Conservation (phyloP, 2,888 invertebrate genomes). For the Lepidonotus clava region DNA sequence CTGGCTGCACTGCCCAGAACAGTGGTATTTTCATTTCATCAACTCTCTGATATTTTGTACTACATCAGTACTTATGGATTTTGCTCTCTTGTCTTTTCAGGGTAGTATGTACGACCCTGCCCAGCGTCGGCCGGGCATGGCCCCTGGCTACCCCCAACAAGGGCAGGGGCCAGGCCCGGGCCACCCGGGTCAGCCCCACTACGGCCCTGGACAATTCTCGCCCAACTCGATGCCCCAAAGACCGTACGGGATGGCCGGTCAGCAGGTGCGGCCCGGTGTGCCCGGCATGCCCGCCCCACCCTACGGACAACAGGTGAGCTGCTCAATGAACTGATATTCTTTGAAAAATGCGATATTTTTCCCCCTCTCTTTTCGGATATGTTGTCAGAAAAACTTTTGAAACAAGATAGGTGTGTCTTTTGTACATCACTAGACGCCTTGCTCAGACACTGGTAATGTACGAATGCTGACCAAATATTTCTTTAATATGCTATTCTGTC, state of each 20-base stretch:
- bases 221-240: constrained; percentile 33
- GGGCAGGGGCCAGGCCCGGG: constrained; percentile 20
- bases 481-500: no score
- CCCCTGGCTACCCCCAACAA: constrained; percentile 29
- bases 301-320: constrained; percentile 39
- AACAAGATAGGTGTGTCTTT: no score
- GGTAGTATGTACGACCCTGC: constrained; percentile 36
- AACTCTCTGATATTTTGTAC: no score
- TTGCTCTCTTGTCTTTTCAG: not conserved
- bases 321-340: no score
- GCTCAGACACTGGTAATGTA: no score
- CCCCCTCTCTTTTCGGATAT: no score
- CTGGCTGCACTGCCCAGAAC: no score
- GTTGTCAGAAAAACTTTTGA: no score
- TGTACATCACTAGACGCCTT: no score
- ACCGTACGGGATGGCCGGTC: not conserved
- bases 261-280: constrained; percentile 31
- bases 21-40: no score
- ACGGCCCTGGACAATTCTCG: constrained; percentile 36
- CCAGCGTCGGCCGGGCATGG: constrained; percentile 25
- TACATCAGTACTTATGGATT: not conserved
- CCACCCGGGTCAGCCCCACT: not conserved
- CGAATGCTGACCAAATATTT: no score
- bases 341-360: no score
- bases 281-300: constrained; percentile 24